A percentile compares a stretch with the other conserved stretches of the same genome.
Evolutionary conservation across 2,888 invertebrate species (phyloP).

Genomic region (Apeira syringaria): DNA sequence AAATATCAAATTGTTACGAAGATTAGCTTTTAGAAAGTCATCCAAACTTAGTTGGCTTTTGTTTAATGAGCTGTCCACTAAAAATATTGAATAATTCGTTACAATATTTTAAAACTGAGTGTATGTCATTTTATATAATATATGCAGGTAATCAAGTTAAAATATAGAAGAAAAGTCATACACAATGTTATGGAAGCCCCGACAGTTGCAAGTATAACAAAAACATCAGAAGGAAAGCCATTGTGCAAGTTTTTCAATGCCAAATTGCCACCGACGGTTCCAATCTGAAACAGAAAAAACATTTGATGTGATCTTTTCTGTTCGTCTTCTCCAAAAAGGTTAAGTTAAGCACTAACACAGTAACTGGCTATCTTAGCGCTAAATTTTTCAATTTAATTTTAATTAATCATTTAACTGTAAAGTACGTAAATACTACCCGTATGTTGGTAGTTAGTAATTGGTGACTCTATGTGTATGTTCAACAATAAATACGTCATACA

Average conservation of each 20-base stretch:
- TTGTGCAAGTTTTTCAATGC: constrained; percentile 86
- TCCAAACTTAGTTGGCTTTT: constrained; percentile 46
- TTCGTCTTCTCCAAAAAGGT: too few relatives aligned
- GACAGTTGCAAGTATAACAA: constrained; percentile 70
- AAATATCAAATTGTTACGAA: constrained; percentile 69
- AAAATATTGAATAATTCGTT: constrained; percentile 27
- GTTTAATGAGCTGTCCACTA: constrained; percentile 47
- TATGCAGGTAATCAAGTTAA: neutral
- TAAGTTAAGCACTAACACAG: too few relatives aligned
- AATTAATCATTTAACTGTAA: too few relatives aligned
- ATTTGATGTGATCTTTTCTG: too few relatives aligned
- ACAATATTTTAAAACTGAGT: too few relatives aligned
- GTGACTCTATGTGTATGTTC: too few relatives aligned
- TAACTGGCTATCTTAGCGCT: too few relatives aligned
- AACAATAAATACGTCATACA: too few relatives aligned
- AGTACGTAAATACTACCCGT: too few relatives aligned
- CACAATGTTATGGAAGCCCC: constrained; percentile 52
- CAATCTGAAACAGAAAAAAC: constrained; percentile 80
- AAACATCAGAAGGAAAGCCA: constrained; percentile 89
- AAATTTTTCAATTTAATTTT: too few relatives aligned
- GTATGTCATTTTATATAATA: neutral
- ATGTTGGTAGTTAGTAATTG: too few relatives aligned
- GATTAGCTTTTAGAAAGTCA: constrained; percentile 63
- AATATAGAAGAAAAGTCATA: constrained; percentile 29
- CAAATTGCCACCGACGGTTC: constrained; percentile 88